A percentile compares a stretch with the other conserved stretches of the same genome.
Conservation (phyloP, 2,113 vertebrate genomes). For the Parus major region DNA sequence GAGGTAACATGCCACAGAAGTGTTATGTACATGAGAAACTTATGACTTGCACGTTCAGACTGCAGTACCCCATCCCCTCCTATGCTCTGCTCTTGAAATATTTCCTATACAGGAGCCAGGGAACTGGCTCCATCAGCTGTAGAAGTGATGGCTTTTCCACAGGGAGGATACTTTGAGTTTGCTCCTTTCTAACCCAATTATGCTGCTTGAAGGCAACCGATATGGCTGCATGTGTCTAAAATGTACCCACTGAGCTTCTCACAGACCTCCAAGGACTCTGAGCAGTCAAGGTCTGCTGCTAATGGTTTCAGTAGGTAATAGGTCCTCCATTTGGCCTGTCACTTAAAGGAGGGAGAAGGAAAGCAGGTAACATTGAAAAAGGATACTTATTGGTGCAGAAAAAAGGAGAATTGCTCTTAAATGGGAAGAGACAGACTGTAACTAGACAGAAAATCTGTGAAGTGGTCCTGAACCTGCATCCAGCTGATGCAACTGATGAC, state of each 20-base stretch:
- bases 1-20: background rate
- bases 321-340: background rate
- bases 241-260: background rate
- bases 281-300: background rate
- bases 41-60: background rate
- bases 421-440: background rate
- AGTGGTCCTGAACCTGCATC: background rate
- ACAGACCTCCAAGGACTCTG: background rate
- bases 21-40: background rate
- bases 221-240: background rate
- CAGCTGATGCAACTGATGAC: background rate
- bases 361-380: background rate
- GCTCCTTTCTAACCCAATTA: background rate
- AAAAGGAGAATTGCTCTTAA: background rate
- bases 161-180: background rate
- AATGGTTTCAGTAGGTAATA: background rate
- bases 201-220: accelerated
- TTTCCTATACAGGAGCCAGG: background rate
- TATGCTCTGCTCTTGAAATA: background rate
- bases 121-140: background rate
- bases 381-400: background rate
- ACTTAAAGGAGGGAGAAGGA: background rate
- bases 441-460: background rate
- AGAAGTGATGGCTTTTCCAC: background rate
- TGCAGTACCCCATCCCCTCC: background rate